Percentiles rank a stretch among this genome's conserved stretches.
These are phyloP conservation scores for Bolborhynchus lineola DNA, from an alignment of 2,113 vertebrate species.

Conservation along the genomic window DNA sequence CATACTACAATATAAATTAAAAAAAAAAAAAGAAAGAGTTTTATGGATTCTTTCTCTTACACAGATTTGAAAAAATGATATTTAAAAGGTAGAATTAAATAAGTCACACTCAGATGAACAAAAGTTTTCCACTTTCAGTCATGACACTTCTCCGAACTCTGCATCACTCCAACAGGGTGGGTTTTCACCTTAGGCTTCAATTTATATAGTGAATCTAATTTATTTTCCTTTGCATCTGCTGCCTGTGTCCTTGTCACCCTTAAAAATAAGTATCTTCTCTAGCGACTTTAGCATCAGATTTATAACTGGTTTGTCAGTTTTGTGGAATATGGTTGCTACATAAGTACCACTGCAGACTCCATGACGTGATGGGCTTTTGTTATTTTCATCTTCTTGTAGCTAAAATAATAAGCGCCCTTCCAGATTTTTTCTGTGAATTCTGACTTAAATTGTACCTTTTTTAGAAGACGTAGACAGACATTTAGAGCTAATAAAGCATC, in stretches of 20 bases:
- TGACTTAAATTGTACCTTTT: not conserved
- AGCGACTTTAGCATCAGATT: not conserved
- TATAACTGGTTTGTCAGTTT: not conserved
- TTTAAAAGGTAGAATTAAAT: not conserved
- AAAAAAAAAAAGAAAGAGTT: not conserved
- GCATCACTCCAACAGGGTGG: accelerated
- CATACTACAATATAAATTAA: not conserved
- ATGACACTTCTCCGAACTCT: not conserved
- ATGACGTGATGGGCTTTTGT: not conserved
- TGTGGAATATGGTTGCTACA: accelerated
- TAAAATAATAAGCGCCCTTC: not conserved
- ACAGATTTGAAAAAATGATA: not conserved
- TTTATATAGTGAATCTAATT: not conserved
- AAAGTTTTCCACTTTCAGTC: not conserved
- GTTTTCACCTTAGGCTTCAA: not conserved
- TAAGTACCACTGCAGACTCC: not conserved
- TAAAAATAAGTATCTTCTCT: not conserved
- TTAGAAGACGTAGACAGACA: not conserved
- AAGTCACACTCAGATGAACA: not conserved
- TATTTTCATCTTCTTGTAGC: not conserved
- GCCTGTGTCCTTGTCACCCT: not conserved
- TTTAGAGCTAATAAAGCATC: not conserved
- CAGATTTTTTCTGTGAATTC: not conserved
- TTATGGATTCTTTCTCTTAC: not conserved
- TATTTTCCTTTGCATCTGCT: not conserved